These are phyloP conservation scores for Oncopodura yosiiana DNA, from an alignment of 1,140 invertebrate genomes.

Conservation along the genomic window DNA sequence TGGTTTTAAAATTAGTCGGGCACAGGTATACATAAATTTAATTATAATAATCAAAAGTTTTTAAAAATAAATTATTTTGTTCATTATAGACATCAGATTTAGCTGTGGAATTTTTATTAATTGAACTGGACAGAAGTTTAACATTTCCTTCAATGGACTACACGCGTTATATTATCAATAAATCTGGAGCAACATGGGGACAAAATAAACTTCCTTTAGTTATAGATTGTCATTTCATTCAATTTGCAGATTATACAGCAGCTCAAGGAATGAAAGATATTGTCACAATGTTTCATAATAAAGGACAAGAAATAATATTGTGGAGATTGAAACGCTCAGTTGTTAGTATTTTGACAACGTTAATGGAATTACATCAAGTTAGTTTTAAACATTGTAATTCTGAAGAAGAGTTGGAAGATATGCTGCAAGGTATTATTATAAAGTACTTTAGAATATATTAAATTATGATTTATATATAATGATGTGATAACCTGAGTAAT, in stretches of 20 bases:
- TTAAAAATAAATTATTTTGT: too few species aligned
- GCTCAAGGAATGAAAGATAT: not conserved
- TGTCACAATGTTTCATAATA: not conserved
- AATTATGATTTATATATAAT: too few species aligned
- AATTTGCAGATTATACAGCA: conserved; percentile 12
- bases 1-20: too few species aligned
- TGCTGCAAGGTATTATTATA: too few species aligned
- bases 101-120: conserved; percentile 64
- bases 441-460: too few species aligned
- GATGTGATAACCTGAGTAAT: too few species aligned
- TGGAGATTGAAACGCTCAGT: not conserved
- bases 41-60: too few species aligned
- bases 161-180: conserved; percentile 65
- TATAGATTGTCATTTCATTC: conserved; percentile 53
- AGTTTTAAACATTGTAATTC: too few species aligned
- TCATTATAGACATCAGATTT: too few species aligned
- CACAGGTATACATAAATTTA: too few species aligned
- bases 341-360: not conserved
- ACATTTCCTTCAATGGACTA: conserved; percentile 82
- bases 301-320: not conserved
- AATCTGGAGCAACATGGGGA: conserved; percentile 54
- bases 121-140: conserved; percentile 71
- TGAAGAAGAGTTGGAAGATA: too few species aligned
- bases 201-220: conserved; percentile 55
- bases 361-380: too few species aligned